Conservation (phyloP, 2,797 vertebrate species). For the Paedocypris micromegethes region DNA sequence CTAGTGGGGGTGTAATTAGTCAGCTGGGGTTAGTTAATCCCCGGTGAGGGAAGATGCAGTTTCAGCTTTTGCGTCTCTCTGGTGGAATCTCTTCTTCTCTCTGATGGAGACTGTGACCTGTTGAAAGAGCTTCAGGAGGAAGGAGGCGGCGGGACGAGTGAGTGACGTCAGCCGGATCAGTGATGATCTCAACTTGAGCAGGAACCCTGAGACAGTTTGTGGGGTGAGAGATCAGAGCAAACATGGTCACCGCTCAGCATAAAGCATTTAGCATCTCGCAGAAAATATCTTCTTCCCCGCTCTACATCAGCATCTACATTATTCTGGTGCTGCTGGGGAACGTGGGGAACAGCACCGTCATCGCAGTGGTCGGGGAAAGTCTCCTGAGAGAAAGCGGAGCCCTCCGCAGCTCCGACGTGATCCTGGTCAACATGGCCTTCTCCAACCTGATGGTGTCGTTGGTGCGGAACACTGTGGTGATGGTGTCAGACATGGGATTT, state of each 20-base stretch:
- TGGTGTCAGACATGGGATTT: slow-evolving; percentile 65
- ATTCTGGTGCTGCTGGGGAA: slow-evolving; percentile 68
- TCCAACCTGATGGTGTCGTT: slow-evolving; percentile 72
- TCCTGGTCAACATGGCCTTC: slow-evolving; percentile 73
- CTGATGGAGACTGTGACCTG: no score
- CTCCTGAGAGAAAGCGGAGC: slow-evolving; percentile 49
- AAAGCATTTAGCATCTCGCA: slow-evolving; percentile 29
- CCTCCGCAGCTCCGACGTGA: slow-evolving; percentile 67
- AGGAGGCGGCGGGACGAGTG: no score
- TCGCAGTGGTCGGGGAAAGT: slow-evolving; percentile 63
- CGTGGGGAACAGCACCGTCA: slow-evolving; percentile 63
- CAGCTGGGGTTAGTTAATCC: slow-evolving; percentile 35
- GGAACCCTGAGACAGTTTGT: neutral
- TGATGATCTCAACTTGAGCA: slow-evolving; percentile 6
- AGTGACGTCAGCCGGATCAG: neutral
- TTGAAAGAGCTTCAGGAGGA: no score
- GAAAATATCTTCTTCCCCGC: slow-evolving; percentile 33
- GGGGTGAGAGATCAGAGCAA: neutral
- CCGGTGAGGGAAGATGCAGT: slow-evolving; percentile 20
- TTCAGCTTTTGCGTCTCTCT: slow-evolving; percentile 39
- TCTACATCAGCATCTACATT: slow-evolving; percentile 57
- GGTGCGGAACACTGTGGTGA: slow-evolving; percentile 64
- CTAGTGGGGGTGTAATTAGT: slow-evolving; percentile 26
- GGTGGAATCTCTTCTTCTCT: slow-evolving; percentile 21
- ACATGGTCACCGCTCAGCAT: slow-evolving; percentile 3